Evolutionary conservation across 2,113 vertebrate genomes (phyloP).

Genomic region (Silurus meridionalis): DNA sequence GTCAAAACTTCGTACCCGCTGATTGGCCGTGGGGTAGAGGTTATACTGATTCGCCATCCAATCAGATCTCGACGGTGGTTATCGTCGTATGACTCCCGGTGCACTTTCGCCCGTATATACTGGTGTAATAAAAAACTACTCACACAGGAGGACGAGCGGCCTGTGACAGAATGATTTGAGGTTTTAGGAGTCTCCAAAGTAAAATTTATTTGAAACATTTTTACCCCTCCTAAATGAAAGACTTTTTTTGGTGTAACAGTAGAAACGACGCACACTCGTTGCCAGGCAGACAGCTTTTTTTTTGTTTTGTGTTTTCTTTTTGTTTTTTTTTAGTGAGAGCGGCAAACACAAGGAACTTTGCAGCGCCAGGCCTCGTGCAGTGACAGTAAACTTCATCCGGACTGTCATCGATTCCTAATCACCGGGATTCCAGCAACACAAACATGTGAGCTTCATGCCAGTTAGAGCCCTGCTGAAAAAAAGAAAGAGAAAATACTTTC

Average conservation of each 20-base stretch:
- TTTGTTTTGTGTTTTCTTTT: too few relatives aligned
- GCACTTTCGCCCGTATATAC: slow-evolving; percentile 33
- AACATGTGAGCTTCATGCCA: slow-evolving; percentile 78
- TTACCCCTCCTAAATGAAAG: slow-evolving; percentile 8
- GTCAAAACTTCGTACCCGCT: slow-evolving; percentile 74
- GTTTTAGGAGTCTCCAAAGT: slow-evolving; percentile 6
- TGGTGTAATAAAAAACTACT: not conserved
- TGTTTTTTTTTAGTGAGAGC: slow-evolving; percentile 41
- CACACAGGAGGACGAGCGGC: slow-evolving; percentile 12
- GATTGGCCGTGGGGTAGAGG: slow-evolving; percentile 65
- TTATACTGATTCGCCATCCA: slow-evolving; percentile 35
- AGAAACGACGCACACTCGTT: not conserved
- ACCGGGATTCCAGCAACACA: slow-evolving; percentile 81
- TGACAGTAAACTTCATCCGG: slow-evolving; percentile 78
- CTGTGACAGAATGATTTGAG: slow-evolving; percentile 10
- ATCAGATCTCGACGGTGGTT: slow-evolving; percentile 9
- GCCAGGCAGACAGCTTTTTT: slow-evolving; percentile 52
- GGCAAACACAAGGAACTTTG: slow-evolving; percentile 60
- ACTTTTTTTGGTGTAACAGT: slow-evolving; percentile 23
- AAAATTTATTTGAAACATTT: slow-evolving; percentile 18
- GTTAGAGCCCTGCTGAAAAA: slow-evolving; percentile 81
- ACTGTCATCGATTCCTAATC: slow-evolving; percentile 88
- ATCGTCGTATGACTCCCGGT: slow-evolving; percentile 30
- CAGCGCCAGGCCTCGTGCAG: slow-evolving; percentile 19
- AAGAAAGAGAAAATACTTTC: slow-evolving; percentile 65